A percentile compares a stretch with the other conserved stretches of the same genome.
Conservation (phyloP, 2,888 invertebrate species). For the Gandaritis pyraliata region DNA sequence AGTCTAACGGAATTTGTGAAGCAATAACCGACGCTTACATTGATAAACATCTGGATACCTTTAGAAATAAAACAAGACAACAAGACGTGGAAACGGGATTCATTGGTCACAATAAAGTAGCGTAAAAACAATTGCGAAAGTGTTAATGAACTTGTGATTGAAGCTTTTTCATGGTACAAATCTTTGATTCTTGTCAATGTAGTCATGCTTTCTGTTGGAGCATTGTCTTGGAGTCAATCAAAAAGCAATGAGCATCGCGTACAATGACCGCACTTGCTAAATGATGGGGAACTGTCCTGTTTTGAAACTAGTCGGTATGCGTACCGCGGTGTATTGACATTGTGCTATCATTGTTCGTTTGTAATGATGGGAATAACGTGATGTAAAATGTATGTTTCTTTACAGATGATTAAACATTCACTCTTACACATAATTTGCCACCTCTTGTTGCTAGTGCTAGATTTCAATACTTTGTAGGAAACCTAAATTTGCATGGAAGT, state of each 20-base stretch:
- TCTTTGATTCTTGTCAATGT: slow-evolving; percentile 64
- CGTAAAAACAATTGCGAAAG: slow-evolving; percentile 80
- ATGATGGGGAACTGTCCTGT: slow-evolving; percentile 73
- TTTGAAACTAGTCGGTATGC: slow-evolving; percentile 59
- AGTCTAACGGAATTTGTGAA: too few species aligned
- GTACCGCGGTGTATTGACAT: slow-evolving; percentile 48
- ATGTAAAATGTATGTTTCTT: neutral
- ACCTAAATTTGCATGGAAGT: too few species aligned
- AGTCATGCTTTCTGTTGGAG: slow-evolving; percentile 62
- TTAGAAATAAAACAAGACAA: slow-evolving; percentile 52
- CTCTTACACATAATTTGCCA: neutral
- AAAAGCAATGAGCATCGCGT: slow-evolving; percentile 76
- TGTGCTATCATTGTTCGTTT: slow-evolving; percentile 43
- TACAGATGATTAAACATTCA: slow-evolving; percentile 5
- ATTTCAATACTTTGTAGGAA: neutral
- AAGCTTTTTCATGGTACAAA: slow-evolving; percentile 66
- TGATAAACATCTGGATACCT: neutral
- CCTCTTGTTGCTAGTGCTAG: too few species aligned
- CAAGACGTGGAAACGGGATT: slow-evolving; percentile 50
- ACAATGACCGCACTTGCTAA: slow-evolving; percentile 78
- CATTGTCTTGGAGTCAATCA: slow-evolving; percentile 75
- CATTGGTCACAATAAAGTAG: slow-evolving; percentile 68
- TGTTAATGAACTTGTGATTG: slow-evolving; percentile 70
- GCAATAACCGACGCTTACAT: too few species aligned
- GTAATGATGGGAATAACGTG: slow-evolving; percentile 47